Conservation (phyloP, 2,888 invertebrate genomes). For the Cantharis flavilabris region DNA sequence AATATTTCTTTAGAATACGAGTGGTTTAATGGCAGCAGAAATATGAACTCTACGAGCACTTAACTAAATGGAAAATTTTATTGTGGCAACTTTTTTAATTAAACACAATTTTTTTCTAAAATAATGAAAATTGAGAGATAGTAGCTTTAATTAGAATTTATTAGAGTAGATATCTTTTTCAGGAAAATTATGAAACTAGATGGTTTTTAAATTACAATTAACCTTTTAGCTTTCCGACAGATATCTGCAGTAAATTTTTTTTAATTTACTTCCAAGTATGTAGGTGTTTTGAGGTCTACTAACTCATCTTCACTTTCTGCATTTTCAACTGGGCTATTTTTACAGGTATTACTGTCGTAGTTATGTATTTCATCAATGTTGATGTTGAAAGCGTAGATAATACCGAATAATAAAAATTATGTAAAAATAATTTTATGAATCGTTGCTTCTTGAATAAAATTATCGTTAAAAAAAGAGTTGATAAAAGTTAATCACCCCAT, state of each 20-base stretch:
- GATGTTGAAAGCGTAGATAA: no score
- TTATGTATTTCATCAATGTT: no score
- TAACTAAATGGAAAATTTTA: not conserved
- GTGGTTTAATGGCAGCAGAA: not conserved
- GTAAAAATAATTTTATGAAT: not conserved
- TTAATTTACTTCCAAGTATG: no score
- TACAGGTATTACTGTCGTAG: no score
- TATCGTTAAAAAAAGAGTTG: not conserved
- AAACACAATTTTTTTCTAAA: not conserved
- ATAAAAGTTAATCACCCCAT: not conserved
- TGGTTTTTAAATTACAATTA: not conserved
- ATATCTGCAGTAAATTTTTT: no score
- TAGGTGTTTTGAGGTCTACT: no score
- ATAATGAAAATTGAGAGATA: not conserved
- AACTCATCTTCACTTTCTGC: no score
- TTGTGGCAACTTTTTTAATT: not conserved
- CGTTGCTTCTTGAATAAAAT: not conserved
- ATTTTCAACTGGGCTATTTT: no score
- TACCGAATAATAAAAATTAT: no score
- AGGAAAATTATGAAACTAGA: not conserved
- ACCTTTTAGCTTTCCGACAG: no score
- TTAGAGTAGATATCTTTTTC: not conserved
- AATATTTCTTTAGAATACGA: not conserved
- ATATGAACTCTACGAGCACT: not conserved
- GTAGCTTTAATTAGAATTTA: not conserved